Percentiles rank a stretch among this genome's conserved stretches.
phyloP scores from a whole-genome alignment of 2,797 vertebrate genomes.

The Caiman crocodilus region DNA sequence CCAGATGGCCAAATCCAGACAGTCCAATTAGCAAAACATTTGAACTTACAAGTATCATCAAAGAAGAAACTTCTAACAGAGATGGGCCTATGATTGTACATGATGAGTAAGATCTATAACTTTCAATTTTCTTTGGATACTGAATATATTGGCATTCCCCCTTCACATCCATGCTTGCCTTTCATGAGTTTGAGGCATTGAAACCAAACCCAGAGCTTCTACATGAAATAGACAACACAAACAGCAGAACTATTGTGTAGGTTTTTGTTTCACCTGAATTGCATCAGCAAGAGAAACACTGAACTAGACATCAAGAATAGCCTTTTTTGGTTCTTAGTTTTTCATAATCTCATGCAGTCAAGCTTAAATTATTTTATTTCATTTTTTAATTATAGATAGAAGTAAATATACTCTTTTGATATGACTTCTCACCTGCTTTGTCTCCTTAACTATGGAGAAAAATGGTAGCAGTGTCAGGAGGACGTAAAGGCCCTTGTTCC shows the following conservation, averaged over 20 bases:
- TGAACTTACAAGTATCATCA: conserved; percentile 91
- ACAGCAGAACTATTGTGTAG: background rate
- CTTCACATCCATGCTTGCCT: background rate
- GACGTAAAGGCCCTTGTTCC: background rate
- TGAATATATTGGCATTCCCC: background rate
- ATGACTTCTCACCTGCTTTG: background rate
- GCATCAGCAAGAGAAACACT: background rate
- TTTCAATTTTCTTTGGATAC: background rate
- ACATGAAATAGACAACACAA: background rate
- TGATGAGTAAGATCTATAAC: conserved; percentile 88
- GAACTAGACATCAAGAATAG: background rate
- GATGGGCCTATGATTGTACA: conserved; percentile 92
- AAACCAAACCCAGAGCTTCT: background rate
- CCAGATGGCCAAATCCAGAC: conserved; percentile 96
- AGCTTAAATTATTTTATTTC: background rate
- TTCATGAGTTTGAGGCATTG: background rate
- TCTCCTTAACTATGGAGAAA: background rate
- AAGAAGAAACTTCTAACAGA: conserved; percentile 83
- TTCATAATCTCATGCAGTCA: background rate
- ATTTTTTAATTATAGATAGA: background rate
- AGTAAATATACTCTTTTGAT: background rate
- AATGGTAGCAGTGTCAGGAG: background rate
- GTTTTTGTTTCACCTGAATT: background rate
- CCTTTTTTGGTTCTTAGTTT: background rate
- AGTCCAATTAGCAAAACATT: conserved; percentile 94